Base-by-base conservation (phyloP, 2,113 vertebrate genomes). In the Calcarius ornatus region DNA sequence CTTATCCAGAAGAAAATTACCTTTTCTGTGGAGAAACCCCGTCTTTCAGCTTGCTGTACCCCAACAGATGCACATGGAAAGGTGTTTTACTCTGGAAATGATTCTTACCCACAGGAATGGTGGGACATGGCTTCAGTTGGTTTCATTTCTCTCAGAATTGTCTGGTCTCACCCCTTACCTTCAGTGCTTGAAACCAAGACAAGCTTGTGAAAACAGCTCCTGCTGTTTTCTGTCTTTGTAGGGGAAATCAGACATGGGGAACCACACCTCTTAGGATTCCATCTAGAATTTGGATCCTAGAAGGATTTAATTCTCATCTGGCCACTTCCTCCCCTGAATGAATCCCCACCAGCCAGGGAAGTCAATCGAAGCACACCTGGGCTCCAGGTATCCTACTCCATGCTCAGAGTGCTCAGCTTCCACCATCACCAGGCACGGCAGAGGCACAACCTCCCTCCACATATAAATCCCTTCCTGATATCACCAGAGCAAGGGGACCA, bases 361-460 rank as follows among this genome's bases (percentile, higher is more conserved):
- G 48, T 68, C 54, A 75, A 11, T 31, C 0, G 19, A 45, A 82
- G 22, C 35, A 11, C 25, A 48, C 38, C 9, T 71, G 77, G 53
- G n/a, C 79, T 79, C 66, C 66, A 22, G 3, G 2, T 73, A 17
- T 12, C 35, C 64, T 35, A 5, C 31, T 65, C 43, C 7, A 1
- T 40, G n/a, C 51, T 71, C 61, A 12, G 40, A 30, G 25, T 20
- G 16, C 53, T 69, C 2, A 0, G 12, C 63, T 78, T 38, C 70
- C 38, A n/a, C n/a, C 48, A 43, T 64, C 0, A 0, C 48, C 2
- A 7, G 56, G 28, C 42, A 35, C 3, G 40, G 79, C 42, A 63
- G 76, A 42, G 56, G 45, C 51, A 48, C 60, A 81, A 8, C 57
- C 71, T 78, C 76, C 57, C 71, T 78, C 76, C n/a, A 40, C 47